A percentile compares a stretch with the other conserved stretches of the same genome.
phyloP scores from a whole-genome alignment of 2,113 vertebrate genomes.

The Oxyruncus cristatus region DNA sequence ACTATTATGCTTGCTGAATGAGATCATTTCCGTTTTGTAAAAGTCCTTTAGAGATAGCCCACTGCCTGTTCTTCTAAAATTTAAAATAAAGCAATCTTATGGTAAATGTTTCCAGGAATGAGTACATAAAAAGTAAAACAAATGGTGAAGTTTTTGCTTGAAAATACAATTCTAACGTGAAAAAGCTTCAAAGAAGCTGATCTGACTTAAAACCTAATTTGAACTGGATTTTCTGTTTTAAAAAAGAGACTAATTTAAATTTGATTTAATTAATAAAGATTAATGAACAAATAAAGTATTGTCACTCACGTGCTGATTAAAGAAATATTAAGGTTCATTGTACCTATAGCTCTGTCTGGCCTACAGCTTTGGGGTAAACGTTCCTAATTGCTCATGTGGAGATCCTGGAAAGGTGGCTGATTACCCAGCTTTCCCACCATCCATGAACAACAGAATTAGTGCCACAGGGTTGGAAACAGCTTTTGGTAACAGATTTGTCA shows the following conservation, averaged over 20 bases:
- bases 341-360: background rate
- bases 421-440: background rate
- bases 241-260: background rate
- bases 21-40: background rate
- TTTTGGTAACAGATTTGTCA: background rate
- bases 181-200: background rate
- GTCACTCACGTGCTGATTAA: background rate
- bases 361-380: background rate
- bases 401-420: background rate
- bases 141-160: background rate
- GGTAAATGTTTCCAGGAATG: background rate
- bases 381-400: background rate
- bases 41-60: background rate
- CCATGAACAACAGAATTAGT: background rate
- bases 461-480: background rate
- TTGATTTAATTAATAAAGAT: background rate
- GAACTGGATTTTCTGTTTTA: background rate
- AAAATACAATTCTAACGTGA: background rate
- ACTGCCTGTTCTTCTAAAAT: background rate
- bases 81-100: background rate
- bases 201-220: background rate
- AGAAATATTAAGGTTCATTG: background rate
- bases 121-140: background rate
- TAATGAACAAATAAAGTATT: background rate
- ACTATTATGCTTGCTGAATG: background rate